Conservation (phyloP, 2,113 vertebrate species). For the Mustela lutreola region DNA sequence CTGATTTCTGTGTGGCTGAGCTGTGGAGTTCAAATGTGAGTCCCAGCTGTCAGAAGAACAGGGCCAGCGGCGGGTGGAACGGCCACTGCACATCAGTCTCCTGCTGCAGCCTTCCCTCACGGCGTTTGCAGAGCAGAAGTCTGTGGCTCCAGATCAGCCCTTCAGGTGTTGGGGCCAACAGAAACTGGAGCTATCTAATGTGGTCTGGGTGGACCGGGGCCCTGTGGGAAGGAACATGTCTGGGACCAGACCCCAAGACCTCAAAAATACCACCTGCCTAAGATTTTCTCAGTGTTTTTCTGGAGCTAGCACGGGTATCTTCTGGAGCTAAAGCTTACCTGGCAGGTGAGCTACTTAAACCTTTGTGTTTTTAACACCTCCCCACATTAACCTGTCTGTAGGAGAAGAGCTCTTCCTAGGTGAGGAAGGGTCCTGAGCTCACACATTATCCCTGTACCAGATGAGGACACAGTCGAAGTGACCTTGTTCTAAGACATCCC, state of each 20-base stretch:
- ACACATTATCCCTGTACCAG: rapidly evolving
- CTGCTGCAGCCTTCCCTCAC: background rate
- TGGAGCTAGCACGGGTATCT: background rate
- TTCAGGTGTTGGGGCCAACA: background rate
- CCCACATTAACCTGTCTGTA: background rate
- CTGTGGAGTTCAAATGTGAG: background rate
- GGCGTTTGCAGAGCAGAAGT: background rate
- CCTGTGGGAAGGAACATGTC: rapidly evolving
- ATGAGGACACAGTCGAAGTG: background rate
- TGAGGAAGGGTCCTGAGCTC: background rate
- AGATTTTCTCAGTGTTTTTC: background rate
- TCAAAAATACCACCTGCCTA: background rate
- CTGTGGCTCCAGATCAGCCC: background rate
- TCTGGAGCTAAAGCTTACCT: background rate
- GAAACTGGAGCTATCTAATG: background rate
- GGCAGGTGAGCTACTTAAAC: background rate
- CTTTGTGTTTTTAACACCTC: background rate
- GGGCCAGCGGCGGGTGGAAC: rapidly evolving
- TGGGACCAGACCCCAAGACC: background rate
- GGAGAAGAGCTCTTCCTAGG: background rate
- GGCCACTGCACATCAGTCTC: too few species aligned
- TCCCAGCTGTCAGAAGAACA: background rate
- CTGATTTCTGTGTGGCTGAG: background rate
- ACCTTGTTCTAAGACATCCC: background rate
- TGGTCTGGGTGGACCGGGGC: background rate